Percentiles rank a stretch among this genome's conserved stretches.
Evolutionary conservation across 64 coral and sea anemone species (phyloP).

Genomic region (Trachythela sp.): DNA sequence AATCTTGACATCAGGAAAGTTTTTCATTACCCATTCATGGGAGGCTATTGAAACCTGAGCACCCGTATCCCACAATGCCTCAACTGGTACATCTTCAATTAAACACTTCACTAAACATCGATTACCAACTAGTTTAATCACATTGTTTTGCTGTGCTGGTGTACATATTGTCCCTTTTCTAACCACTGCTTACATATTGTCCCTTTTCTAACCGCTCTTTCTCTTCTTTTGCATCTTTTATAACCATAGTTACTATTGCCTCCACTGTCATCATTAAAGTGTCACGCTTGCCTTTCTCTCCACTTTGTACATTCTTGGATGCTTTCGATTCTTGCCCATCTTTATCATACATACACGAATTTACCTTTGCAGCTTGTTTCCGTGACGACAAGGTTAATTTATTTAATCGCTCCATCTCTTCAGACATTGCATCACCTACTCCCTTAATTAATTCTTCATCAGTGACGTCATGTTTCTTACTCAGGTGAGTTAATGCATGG

Average conservation of each 20-base stretch:
- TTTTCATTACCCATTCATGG: not conserved
- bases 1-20: not conserved
- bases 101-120: no score
- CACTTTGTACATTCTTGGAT: not conserved
- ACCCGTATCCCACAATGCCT: no score
- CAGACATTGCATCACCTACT: slow-evolving; percentile 15
- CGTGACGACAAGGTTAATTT: not conserved
- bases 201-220: not conserved
- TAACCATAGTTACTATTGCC: not conserved
- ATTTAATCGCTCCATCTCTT: slow-evolving; percentile 8
- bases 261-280: not conserved
- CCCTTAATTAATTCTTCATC: not conserved
- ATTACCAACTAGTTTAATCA: slow-evolving; percentile 5
- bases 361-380: not conserved
- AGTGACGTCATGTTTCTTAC: not conserved
- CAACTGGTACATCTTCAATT: no score
- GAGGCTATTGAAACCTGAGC: no score
- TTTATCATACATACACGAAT: not conserved
- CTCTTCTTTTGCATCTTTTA: no score
- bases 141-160: slow-evolving; percentile 15
- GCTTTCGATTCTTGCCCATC: not conserved
- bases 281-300: not conserved
- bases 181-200: not conserved
- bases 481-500: no score
- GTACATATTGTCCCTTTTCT: no score